Evolutionary conservation across 2,113 vertebrate genomes (phyloP), one percentile per base, ranked within the genome.

Genomic region (Psilopsiagon aurifrons): DNA sequence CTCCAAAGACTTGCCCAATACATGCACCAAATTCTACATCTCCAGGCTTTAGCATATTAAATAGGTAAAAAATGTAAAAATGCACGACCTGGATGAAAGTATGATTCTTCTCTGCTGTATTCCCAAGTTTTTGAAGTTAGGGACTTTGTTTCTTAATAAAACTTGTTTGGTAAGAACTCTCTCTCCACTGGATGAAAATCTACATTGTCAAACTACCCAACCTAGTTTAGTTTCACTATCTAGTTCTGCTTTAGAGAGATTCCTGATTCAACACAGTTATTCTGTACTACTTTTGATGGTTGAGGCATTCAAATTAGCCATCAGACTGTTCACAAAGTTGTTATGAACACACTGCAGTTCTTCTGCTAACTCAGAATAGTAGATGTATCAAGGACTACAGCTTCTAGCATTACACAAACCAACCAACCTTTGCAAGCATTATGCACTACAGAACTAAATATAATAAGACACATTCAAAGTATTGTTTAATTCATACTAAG

Each of bases 61-160:
- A 86, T 28, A 63, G 43, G 83, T 41, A 47, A 88, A 88, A 88
- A 88, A 94, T 54, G 85, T 55, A 96, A 96, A 96, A 95, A 96
- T 79, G 84, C 31, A 74, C 79, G 95, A 89, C 92, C 86, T 62
- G 92, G 64, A 95, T 89, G 67, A 96, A 95, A 94, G 83, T 25
- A 47, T 22, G 54, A 37, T 47, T 92, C 66, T 88, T 67, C 75
- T 87, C 39, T 60, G 24, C 52, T 20, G 18, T 17, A 59, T 70
- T 94, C 44, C 47, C 14, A 73, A 33, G 68, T 66, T 96, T 94
- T 43, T 90, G 88, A 97, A 95, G 90, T 63, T 14, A 25, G 55
- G 52, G 67, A 92, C 96, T 97, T 98, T 95, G 94, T n/a, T 97
- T 97, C 95, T 81, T 47, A 23, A 55, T 28, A 88, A 94, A 97